Conservation (phyloP, 1,140 invertebrate genomes). For the Marisa cornuarietis region DNA sequence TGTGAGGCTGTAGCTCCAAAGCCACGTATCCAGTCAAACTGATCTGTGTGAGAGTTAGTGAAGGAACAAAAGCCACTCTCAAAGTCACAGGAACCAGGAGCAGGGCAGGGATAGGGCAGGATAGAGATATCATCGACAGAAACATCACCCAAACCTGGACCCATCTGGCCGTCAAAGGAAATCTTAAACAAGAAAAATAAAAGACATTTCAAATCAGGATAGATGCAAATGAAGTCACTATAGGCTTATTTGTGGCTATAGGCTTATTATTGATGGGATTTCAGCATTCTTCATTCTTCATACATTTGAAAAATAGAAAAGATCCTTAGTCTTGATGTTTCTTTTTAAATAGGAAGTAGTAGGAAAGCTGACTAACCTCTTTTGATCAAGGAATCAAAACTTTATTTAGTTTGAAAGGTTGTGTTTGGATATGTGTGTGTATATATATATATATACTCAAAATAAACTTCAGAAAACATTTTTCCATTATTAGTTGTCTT, state of each 20-base stretch:
- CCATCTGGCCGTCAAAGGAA: conserved; percentile 32
- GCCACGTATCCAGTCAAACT: conserved; percentile 42
- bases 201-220: not conserved
- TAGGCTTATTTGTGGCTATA: not conserved
- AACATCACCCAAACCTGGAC: conserved; percentile 25
- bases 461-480: not conserved
- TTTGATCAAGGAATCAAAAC: no score
- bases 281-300: not conserved
- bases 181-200: conserved; percentile 35
- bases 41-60: conserved; percentile 16
- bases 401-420: no score
- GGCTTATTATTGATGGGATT: not conserved
- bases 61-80: conserved; percentile 36
- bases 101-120: conserved; percentile 35
- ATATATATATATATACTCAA: not conserved
- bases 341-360: not conserved
- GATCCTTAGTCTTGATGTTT: not conserved
- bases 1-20: conserved; percentile 40
- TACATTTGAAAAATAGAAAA: not conserved
- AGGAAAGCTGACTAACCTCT: no score
- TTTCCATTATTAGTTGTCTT: not conserved
- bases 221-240: not conserved
- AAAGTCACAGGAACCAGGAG: conserved; percentile 55
- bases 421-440: not conserved
- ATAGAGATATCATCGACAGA: conserved; percentile 42